Conservation (phyloP, 92 coral and sea anemone genomes). For the Palythoa heliodiscus region DNA sequence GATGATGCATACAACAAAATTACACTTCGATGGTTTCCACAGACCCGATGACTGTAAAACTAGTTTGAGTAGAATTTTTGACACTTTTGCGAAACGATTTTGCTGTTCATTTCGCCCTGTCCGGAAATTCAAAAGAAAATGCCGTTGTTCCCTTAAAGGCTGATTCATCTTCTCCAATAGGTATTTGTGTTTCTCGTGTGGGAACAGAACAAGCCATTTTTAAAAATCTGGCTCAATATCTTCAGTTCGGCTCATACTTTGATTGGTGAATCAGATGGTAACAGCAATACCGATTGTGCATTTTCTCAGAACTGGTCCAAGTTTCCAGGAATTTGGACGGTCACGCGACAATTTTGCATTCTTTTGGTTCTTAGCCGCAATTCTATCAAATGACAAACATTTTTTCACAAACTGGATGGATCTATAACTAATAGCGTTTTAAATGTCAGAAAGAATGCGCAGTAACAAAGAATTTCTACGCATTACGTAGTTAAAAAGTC, state of each 20-base stretch:
- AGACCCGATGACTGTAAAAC: slow-evolving; percentile 55
- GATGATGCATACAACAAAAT: slow-evolving; percentile 40
- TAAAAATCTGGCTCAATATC: not conserved
- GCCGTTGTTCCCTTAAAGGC: not conserved
- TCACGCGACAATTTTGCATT: not conserved
- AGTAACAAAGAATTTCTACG: no score
- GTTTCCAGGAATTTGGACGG: not conserved
- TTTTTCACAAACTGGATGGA: no score
- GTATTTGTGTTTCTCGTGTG: not conserved
- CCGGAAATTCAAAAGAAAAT: not conserved
- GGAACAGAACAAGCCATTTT: not conserved
- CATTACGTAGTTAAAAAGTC: no score
- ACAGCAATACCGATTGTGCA: not conserved
- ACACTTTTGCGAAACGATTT: not conserved
- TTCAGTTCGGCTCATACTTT: not conserved
- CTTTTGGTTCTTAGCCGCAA: no score
- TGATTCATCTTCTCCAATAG: not conserved
- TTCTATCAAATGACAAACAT: no score
- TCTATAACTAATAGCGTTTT: no score
- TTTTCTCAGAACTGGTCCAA: not conserved
- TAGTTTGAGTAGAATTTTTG: slow-evolving; percentile 39
- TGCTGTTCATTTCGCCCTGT: not conserved
- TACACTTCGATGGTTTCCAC: slow-evolving; percentile 62
- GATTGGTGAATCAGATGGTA: not conserved
- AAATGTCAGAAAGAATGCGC: no score